Base-by-base conservation (phyloP, 37 sponge, comb jelly and placozoan genomes). In the Halisarca cf. caerulea region DNA sequence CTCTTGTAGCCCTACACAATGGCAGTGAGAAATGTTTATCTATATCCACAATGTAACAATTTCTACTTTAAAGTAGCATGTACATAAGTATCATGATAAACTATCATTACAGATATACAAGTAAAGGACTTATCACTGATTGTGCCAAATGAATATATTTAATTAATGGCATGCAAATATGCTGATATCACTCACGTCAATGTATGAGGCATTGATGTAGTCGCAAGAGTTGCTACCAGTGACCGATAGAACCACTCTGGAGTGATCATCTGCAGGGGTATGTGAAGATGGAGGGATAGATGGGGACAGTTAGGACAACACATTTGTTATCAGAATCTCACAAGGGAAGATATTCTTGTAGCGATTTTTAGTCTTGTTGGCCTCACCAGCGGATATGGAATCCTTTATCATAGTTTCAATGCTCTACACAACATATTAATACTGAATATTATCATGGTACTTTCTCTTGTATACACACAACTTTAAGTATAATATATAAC, bases 171-270 rank as follows among this genome's bases (percentile, higher is more conserved):
- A 20, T 55, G 17, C 17, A 17, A 17, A 20, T 55, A n/a, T 43
- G 58, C 1, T 35, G 20, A 20, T 7, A 41, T 3, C 11, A 86
- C 95, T 85, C 53, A 94, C 95, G 62, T 89, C 87, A 40, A 94
- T 54, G 62, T 86, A 91, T 23, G 81, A 89, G 35, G 95, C 95
- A 81, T 90, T 90, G 57, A 94, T 85, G 69, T 91, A 94, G 81
- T 89, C 87, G 18, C 84, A 28, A 36, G 38, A 44, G 40, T 39
- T 24, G 24, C n/a, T 40, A 44, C 15, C 41, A 2, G 77, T n/a
- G 44, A 44, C 45, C 17, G 45, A 74, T 1, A 93, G 86, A n/a
- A 74, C 53, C 7, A 93, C 82, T 18, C 88, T 83, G 45, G 87
- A 86, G 32, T 87, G 62, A 75, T 93, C 94, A 90, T 93, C 94